Conservation (phyloP, 2,888 invertebrate species). For the Ischnus inquisitorius region DNA sequence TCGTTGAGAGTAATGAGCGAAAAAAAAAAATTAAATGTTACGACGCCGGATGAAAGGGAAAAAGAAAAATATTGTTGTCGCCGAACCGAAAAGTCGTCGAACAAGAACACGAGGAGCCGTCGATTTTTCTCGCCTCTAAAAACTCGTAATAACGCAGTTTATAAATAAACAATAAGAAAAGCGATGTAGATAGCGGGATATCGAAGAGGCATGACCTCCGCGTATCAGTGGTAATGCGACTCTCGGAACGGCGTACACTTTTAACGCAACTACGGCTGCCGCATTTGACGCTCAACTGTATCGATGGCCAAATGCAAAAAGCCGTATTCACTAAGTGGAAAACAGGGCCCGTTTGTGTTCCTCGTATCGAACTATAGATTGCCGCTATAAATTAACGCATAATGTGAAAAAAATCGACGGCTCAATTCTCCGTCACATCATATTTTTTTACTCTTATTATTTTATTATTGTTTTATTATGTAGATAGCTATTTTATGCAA, state of each 20-base stretch:
- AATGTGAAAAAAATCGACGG: too few species aligned
- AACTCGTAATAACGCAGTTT: slow-evolving; percentile 69
- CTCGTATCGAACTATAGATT: not conserved
- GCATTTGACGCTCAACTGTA: not conserved
- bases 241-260: slow-evolving; percentile 43
- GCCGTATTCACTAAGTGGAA: not conserved
- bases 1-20: not conserved
- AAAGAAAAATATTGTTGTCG: slow-evolving; percentile 17
- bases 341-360: not conserved
- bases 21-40: not conserved
- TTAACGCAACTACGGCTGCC: slow-evolving; percentile 17
- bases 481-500: too few species aligned
- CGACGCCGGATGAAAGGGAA: not conserved
- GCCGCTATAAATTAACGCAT: not conserved
- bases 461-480: too few species aligned
- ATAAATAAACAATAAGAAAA: slow-evolving; percentile 77
- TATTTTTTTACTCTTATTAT: too few species aligned
- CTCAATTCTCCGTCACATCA: too few species aligned
- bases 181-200: slow-evolving; percentile 76
- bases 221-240: slow-evolving; percentile 61
- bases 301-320: slow-evolving; percentile 4
- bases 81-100: slow-evolving; percentile 42
- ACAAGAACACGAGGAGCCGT: slow-evolving; percentile 39
- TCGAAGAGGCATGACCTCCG: slow-evolving; percentile 78
- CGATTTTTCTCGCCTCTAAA: slow-evolving; percentile 34